Evolutionary conservation across 2,797 vertebrate species (phyloP), one percentile per base, ranked within the genome.

Genomic region (Amazona ochrocephala): DNA sequence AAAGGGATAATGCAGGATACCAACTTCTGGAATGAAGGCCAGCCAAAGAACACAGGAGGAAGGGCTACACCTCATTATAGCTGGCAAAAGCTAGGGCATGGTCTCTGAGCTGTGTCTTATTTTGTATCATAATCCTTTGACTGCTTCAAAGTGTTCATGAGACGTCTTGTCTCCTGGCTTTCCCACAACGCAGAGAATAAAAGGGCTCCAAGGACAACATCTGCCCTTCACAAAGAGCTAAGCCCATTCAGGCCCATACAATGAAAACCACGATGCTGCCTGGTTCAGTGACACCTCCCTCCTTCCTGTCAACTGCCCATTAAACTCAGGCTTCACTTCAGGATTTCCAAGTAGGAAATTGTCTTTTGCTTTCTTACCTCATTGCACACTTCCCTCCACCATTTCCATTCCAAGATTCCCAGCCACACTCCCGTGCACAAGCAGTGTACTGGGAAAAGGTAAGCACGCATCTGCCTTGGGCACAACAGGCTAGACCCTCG

Each of bases 151-250:
- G 92, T 48, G 89, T 10, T 78, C 95, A 62, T 96, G 90, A 96
- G 96, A 96, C 96, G 95, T 95, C 95, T 84, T 89, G 75, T 94
- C 94, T 86, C 93, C 91, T 90, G 95, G 90, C 94, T 96, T 97
- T 97, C 97, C 96, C 97, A 97, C 88, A 86, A 95, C 0, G 0
- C 51, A 11, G 92, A 75, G 94, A 68, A 96, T 95, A 96, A 96
- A 97, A 96, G 94, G 91, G 68, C 86, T 95, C 75, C 29, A 19
- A 76, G 90, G 88, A 93, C 94, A 96, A 95, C 97, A 96, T 95
- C 97, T 97, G 97, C 94, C 95, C 89, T 73, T 78, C 77, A 97
- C 95, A 96, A 96, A 96, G 89, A 42, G 67, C 95, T 84, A 84
- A 89, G 76, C 70, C 76, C 97, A 92, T 97, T 97, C 94, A 97